phyloP scores from a whole-genome alignment of 2,113 vertebrate genomes.

The Scartelaos histophorus region DNA sequence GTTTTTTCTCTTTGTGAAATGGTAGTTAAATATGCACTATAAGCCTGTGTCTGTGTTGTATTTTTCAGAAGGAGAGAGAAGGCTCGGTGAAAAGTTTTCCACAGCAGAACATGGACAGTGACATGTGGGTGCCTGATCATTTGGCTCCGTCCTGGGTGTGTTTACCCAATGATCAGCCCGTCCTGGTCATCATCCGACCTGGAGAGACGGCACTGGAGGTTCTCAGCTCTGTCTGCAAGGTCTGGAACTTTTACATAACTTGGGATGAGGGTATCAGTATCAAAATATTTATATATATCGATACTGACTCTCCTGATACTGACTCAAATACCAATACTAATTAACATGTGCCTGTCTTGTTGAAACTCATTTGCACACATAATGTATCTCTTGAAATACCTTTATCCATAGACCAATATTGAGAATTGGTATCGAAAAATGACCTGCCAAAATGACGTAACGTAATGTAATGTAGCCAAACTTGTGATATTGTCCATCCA shows the following conservation, averaged over 20 bases:
- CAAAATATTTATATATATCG: too few species aligned
- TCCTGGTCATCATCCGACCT: conserved; percentile 85
- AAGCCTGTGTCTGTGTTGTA: conserved; percentile 20
- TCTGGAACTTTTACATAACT: conserved; percentile 52
- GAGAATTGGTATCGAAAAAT: too few species aligned
- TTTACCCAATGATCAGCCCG: conserved; percentile 88
- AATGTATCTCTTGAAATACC: too few species aligned
- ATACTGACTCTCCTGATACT: too few species aligned
- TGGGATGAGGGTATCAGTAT: too few species aligned
- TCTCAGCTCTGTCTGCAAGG: conserved; percentile 90
- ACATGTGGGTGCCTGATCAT: conserved; percentile 92
- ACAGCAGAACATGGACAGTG: conserved; percentile 85
- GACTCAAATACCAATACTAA: too few species aligned
- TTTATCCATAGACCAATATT: too few species aligned
- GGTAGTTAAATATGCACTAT: conserved; percentile 12
- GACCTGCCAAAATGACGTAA: too few species aligned
- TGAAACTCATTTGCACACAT: too few species aligned
- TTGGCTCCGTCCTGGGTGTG: conserved; percentile 94
- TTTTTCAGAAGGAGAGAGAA: conserved; percentile 84
- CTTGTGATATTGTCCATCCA: too few species aligned
- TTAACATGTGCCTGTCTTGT: too few species aligned
- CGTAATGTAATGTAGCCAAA: too few species aligned
- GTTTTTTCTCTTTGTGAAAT: conserved; percentile 5
- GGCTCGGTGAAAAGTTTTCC: conserved; percentile 81
- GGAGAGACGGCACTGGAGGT: conserved; percentile 86